phyloP scores from a whole-genome alignment of 2,113 vertebrate species.

The Cavia porcellus region DNA sequence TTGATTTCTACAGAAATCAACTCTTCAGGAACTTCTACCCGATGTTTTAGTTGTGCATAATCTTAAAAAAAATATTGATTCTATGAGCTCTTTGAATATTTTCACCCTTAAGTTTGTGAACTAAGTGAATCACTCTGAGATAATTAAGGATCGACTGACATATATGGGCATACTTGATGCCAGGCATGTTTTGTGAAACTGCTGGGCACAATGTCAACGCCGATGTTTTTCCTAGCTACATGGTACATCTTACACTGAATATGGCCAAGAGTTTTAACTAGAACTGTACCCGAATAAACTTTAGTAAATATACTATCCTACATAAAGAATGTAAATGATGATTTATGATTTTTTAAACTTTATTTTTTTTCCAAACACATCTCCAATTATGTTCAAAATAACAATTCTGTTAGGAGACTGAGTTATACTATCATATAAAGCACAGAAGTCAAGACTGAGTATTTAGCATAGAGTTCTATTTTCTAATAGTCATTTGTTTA shows the following conservation, averaged over 20 bases:
- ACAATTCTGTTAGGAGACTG: not conserved
- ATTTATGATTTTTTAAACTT: not conserved
- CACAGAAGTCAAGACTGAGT: not conserved
- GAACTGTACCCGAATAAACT: not conserved
- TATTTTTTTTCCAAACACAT: not conserved
- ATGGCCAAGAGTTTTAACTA: not conserved
- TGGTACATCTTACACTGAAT: not conserved
- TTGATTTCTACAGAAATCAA: constrained; percentile 4
- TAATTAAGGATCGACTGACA: not conserved
- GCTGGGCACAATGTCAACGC: not conserved
- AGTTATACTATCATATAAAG: not conserved
- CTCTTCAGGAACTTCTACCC: not conserved
- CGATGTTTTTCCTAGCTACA: not conserved
- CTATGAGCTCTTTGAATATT: not conserved
- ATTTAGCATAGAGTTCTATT: not conserved
- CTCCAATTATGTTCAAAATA: not conserved
- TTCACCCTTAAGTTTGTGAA: constrained; percentile 30
- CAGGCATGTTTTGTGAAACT: not conserved
- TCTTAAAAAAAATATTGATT: not conserved
- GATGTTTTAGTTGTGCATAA: not conserved
- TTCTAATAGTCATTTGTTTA: not conserved
- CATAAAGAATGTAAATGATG: not conserved
- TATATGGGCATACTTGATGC: not conserved
- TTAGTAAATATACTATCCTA: not conserved
- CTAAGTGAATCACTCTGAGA: not conserved